These are phyloP conservation scores for Hirtodrosophila cameraria DNA, from an alignment of 2,888 invertebrate genomes.

Conservation along the genomic window DNA sequence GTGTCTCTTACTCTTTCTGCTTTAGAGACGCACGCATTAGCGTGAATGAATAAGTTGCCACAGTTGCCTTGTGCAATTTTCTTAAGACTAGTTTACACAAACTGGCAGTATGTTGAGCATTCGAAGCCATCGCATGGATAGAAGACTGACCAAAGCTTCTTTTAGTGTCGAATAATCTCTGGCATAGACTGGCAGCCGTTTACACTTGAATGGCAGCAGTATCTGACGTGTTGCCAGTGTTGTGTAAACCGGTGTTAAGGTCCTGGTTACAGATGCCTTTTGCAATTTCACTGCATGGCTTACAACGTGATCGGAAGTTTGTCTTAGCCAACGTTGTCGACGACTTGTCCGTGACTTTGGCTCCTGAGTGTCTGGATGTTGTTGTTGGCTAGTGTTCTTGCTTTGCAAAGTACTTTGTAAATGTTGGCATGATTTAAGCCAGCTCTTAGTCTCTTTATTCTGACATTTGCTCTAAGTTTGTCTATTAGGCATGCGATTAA, in stretches of 20 bases:
- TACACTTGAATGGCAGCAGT: no score
- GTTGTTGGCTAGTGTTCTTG: constrained; percentile 28
- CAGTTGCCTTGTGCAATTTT: no score
- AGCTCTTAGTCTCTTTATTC: constrained; percentile 79
- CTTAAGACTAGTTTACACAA: no score
- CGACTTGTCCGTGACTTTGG: constrained; percentile 69
- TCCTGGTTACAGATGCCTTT: constrained; percentile 40
- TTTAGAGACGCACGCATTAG: constrained; percentile 22
- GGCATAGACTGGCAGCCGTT: no score
- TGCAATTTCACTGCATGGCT: constrained; percentile 66
- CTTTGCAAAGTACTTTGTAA: constrained; percentile 74
- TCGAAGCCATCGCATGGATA: no score
- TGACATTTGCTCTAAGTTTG: constrained; percentile 75
- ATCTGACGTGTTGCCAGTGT: no score
- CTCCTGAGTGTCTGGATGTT: constrained; percentile 24
- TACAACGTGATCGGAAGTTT: constrained; percentile 79
- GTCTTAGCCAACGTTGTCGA: constrained; percentile 70
- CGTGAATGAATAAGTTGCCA: no score
- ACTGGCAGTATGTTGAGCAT: no score
- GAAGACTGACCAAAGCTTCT: no score
- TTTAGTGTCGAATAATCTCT: no score
- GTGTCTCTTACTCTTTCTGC: constrained; percentile 1
- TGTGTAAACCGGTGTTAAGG: constrained; percentile 8
- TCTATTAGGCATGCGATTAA: constrained; percentile 79
- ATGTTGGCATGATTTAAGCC: constrained; percentile 80